phyloP scores from a whole-genome alignment of 2,888 invertebrate species.

The Conops quadrifasciatus region DNA sequence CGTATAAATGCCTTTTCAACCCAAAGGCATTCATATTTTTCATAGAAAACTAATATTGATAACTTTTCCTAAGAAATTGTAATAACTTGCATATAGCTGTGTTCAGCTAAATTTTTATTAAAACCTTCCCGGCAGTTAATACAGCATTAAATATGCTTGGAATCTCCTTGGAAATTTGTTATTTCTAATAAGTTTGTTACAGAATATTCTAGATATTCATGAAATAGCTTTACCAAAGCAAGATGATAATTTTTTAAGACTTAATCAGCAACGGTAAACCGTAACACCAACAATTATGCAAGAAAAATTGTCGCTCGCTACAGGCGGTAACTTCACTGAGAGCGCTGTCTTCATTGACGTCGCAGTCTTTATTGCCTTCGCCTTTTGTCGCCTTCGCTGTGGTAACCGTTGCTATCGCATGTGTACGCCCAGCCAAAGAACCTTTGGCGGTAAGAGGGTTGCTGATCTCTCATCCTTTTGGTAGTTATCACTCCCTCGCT shows the following conservation, averaged over 20 bases:
- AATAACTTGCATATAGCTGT: not conserved
- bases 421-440: too few relatives aligned
- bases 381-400: too few relatives aligned
- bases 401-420: too few relatives aligned
- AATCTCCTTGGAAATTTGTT: constrained; percentile 9
- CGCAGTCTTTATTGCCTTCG: too few relatives aligned
- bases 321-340: not conserved
- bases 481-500: constrained; percentile 3
- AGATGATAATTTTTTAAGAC: constrained; percentile 4
- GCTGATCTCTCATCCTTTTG: constrained; percentile 3
- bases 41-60: too few relatives aligned
- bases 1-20: not conserved
- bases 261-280: constrained; percentile 12
- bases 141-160: not conserved
- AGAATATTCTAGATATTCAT: not conserved
- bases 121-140: not conserved
- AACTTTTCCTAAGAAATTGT: too few relatives aligned
- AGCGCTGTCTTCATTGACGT: not conserved
- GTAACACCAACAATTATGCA: constrained; percentile 24
- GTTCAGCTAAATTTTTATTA: not conserved
- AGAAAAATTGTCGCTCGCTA: constrained; percentile 3
- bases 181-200: not conserved
- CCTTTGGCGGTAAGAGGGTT: not conserved
- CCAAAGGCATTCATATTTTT: too few relatives aligned
- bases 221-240: not conserved